Evolutionary conservation across 2,888 invertebrate genomes (phyloP), one percentile per base, ranked within the genome.

Genomic region (Drosophila mayaguana): DNA sequence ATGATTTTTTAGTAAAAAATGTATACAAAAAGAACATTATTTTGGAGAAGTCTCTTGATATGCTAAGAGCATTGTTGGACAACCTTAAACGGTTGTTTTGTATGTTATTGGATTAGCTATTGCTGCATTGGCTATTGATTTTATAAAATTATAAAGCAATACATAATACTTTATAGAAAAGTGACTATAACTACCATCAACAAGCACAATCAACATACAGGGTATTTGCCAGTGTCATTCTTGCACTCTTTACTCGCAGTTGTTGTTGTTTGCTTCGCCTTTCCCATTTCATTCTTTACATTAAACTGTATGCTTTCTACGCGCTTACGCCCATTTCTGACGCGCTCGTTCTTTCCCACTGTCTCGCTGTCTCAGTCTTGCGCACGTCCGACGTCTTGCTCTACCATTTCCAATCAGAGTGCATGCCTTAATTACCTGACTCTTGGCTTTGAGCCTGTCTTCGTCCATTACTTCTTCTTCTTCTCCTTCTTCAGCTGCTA

Each of bases 381-480:
- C 34, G 32, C 25, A 3, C 48, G 36, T 42, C 45, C 20, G 18
- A 6, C 18, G 11, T 43, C 3, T 42, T 22, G 18, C 14, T 18
- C 45, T 22, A 7, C 25, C 54, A 22, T n/a, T 53, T 54, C 57
- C 65, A 75, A 75, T 71, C 55, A 48, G 38, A 63, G 51, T 59
- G 46, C 53, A 53, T 61, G 63, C 56, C 55, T 62, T 67, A 76
- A 72, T 76, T 78, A 63, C 42, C 61, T 61, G 55, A 43, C 57
- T 18, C 48, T 65, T 72, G 72, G 66, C 80, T 78, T 81, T 86
- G 72, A 75, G 80, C 71, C 74, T 81, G 72, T 38, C 34, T 56
- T 46, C 50, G 34, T 38, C 45, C 22, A 2, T 3, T 8, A 32
- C 32, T 51, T 42, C 43, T 38, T 45, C 43, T 36, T 20, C 28